phyloP scores from a whole-genome alignment of 2,888 invertebrate genomes.

The Linhomoeus sp. region DNA sequence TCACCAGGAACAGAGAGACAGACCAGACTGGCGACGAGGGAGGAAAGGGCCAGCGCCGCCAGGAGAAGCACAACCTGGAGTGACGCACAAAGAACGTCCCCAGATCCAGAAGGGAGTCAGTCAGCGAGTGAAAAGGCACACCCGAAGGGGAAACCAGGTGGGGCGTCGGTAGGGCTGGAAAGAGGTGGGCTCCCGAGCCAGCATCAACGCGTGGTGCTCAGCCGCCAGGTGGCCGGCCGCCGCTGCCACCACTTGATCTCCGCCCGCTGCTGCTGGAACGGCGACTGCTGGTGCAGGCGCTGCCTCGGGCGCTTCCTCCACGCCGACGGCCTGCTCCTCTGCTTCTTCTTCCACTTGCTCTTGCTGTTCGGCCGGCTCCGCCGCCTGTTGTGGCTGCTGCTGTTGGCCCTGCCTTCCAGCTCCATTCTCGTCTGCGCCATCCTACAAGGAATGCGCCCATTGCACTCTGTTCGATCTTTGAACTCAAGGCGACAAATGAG shows the following conservation, averaged over 20 bases:
- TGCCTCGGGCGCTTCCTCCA: not conserved
- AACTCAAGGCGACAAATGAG: too few species aligned
- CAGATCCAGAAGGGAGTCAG: not conserved
- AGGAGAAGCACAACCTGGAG: conserved; percentile 40
- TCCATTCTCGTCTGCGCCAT: not conserved
- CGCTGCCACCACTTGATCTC: not conserved
- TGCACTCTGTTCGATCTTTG: too few species aligned
- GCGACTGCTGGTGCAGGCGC: not conserved
- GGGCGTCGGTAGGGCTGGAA: conserved; percentile 77
- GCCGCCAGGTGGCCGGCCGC: conserved; percentile 41
- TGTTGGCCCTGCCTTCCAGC: not conserved
- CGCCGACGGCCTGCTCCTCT: not conserved
- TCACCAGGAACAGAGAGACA: conserved; percentile 59
- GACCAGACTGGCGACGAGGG: conserved; percentile 60
- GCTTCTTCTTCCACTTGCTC: not conserved
- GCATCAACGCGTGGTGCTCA: conserved; percentile 65
- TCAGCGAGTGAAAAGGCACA: too few species aligned
- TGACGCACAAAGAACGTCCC: too few species aligned
- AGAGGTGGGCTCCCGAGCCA: conserved; percentile 48
- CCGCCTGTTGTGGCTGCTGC: conserved; percentile 9
- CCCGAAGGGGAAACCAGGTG: conserved; percentile 48
- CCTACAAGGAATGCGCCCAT: too few species aligned
- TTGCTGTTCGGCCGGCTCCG: not conserved
- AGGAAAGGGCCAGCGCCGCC: conserved; percentile 55
- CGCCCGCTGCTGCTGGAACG: not conserved